Evolutionary conservation across 2,797 vertebrate species (phyloP).

Genomic region (Tenualosa thibaudeaui): DNA sequence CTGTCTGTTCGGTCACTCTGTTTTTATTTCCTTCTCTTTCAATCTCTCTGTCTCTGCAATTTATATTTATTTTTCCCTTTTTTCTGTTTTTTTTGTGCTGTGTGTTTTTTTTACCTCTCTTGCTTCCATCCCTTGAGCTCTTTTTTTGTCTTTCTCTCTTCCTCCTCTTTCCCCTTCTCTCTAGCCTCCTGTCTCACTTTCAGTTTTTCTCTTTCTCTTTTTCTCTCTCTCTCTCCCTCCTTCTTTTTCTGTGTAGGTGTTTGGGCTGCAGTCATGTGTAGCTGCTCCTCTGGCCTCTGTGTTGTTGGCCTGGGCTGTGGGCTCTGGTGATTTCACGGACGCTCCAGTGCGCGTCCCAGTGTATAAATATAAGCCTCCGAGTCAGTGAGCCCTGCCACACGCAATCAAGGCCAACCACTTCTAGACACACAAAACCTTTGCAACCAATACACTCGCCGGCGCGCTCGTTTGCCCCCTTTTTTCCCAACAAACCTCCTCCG

Average conservation of each 20-base stretch:
- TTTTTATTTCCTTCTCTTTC: not conserved
- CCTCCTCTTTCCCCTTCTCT: not conserved
- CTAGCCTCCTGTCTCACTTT: not conserved
- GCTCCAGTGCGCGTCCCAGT: constrained; percentile 57
- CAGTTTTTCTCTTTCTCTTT: not conserved
- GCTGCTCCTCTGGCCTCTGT: constrained; percentile 43
- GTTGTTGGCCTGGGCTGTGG: constrained; percentile 30
- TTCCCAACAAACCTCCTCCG: constrained; percentile 30
- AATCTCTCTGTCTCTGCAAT: not conserved
- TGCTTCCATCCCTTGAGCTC: not conserved
- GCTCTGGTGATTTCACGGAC: constrained; percentile 59
- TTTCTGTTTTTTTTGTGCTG: not conserved
- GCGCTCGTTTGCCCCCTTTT: not conserved
- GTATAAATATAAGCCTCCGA: constrained; percentile 55
- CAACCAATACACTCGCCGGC: not conserved
- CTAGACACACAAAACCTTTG: constrained; percentile 49
- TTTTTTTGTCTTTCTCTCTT: not conserved
- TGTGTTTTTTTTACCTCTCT: not conserved
- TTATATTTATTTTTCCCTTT: not conserved
- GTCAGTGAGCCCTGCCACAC: not conserved
- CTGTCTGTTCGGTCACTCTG: not conserved
- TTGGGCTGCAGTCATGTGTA: constrained; percentile 47
- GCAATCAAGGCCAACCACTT: constrained; percentile 43
- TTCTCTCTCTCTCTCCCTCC: not conserved
- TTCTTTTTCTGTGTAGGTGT: constrained; percentile 32